Base-by-base conservation (phyloP, 2,113 vertebrate species). In the Helogale parvula region DNA sequence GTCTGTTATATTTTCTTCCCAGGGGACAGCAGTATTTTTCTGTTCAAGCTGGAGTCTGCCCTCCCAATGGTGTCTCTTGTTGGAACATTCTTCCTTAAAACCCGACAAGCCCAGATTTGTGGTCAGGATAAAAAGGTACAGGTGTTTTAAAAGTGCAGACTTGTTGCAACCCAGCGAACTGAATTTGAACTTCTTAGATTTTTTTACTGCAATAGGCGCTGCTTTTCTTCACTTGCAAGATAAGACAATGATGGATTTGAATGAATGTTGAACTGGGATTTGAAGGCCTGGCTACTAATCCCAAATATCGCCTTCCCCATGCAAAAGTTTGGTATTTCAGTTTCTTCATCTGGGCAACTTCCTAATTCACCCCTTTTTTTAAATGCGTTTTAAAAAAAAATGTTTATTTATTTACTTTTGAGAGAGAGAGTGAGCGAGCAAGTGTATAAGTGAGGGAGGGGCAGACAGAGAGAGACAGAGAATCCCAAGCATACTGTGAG, bases 151-250 rank as follows among this genome's bases (percentile, higher is more conserved):
- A 65, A 81, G 38, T n/a, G 50, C 68, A 63, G 68, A 41, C 4
- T 27, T n/a, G 0, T 81, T 52, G 25, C 54, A 88, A 41, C 17
- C 38, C 45, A 95, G 41, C 14, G 71, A 76, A 83, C 13, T 8
- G 27, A 76, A 50, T 89, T 63, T 69, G 47, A 94, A 88, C 14
- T 50, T 93, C 11, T 88, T 91, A 79, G 19, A 95, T 91, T 95
- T 77, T 77, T 86, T 72, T 7, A 81, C 83, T 88, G 88, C 86
- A 97, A 93, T 68, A 52, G n/a, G 38, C 79, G 33, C 68, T 84
- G 29, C n/a, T 47, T 90, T 88, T 90, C 57, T 90, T n/a, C 19
- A 50, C 11, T 5, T 29, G 21, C 2, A n/a, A 79, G 90, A 35
- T 80, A 57, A 90, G 85, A 83, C 15, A 3, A n/a, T 54, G 54